A percentile compares a stretch with the other conserved stretches of the same genome.
Conservation (phyloP, 2,113 vertebrate species). For the Gymnorhina tibicen region DNA sequence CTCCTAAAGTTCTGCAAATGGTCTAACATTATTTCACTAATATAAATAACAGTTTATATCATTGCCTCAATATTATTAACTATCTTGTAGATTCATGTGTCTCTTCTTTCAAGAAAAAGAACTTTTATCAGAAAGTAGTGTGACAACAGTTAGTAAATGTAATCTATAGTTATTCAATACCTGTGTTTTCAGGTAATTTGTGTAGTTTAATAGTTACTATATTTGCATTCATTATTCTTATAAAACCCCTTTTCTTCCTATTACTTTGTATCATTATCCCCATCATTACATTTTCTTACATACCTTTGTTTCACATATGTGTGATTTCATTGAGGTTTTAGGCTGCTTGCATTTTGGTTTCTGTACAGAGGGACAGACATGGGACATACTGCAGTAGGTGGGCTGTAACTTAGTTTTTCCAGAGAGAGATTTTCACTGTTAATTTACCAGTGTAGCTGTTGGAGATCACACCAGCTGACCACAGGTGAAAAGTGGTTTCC, state of each 20-base stretch:
- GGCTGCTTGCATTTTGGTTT: neutral
- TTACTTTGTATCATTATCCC: neutral
- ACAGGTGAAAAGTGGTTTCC: neutral
- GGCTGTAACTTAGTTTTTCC: neutral
- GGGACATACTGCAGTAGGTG: neutral
- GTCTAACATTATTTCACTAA: neutral
- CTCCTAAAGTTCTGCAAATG: neutral
- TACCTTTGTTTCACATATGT: neutral
- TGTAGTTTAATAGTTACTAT: neutral
- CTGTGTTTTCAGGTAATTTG: neutral
- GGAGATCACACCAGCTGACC: neutral
- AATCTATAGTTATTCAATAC: neutral
- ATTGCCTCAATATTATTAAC: neutral
- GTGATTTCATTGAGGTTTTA: neutral
- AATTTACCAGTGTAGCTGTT: neutral
- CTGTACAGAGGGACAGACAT: neutral
- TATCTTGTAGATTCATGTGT: neutral
- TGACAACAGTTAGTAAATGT: neutral
- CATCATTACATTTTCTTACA: neutral
- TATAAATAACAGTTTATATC: neutral
- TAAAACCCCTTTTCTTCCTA: rapidly evolving
- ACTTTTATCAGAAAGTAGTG: neutral
- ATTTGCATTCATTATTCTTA: neutral
- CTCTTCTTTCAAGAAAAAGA: neutral
- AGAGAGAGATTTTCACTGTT: neutral